Evolutionary conservation across 1,140 invertebrate genomes (phyloP).

Genomic region (Glomeris maerens): DNA sequence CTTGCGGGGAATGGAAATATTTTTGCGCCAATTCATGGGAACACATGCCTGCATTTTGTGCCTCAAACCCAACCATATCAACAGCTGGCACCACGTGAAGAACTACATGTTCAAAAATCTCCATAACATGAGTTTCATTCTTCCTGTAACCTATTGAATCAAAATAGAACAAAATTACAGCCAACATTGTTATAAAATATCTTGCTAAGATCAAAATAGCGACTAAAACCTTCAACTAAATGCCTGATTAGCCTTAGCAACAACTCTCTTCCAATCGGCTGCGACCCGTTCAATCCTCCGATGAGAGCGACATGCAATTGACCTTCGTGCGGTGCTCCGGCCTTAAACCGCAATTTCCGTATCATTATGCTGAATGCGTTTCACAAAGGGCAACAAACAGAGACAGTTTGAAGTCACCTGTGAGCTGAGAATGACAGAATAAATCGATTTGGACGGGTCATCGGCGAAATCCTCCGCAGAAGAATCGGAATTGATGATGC

Average conservation of each 20-base stretch:
- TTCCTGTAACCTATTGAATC: conserved; percentile 40
- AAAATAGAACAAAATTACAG: neutral
- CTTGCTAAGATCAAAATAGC: neutral
- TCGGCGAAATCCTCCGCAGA: too few species aligned
- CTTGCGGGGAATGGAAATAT: neutral
- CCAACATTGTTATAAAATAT: neutral
- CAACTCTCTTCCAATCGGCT: conserved; percentile 70
- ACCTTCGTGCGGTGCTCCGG: conserved; percentile 38
- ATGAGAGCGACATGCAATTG: conserved; percentile 52
- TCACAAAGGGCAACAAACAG: too few species aligned
- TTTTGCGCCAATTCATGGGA: neutral
- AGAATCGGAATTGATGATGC: too few species aligned
- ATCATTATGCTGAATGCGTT: too few species aligned
- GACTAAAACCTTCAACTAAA: conserved; percentile 39
- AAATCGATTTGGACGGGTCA: too few species aligned
- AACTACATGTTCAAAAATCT: conserved; percentile 51
- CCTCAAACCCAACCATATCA: conserved; percentile 18
- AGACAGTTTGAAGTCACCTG: too few species aligned
- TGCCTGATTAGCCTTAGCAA: conserved; percentile 65
- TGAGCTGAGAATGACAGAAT: too few species aligned
- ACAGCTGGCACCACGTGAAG: conserved; percentile 61
- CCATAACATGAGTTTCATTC: conserved; percentile 44
- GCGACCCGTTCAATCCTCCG: conserved; percentile 66
- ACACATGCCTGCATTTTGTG: conserved; percentile 15
- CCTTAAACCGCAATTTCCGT: too few species aligned